Conservation (phyloP, 2,113 vertebrate genomes). For the Polyodon spathula region DNA sequence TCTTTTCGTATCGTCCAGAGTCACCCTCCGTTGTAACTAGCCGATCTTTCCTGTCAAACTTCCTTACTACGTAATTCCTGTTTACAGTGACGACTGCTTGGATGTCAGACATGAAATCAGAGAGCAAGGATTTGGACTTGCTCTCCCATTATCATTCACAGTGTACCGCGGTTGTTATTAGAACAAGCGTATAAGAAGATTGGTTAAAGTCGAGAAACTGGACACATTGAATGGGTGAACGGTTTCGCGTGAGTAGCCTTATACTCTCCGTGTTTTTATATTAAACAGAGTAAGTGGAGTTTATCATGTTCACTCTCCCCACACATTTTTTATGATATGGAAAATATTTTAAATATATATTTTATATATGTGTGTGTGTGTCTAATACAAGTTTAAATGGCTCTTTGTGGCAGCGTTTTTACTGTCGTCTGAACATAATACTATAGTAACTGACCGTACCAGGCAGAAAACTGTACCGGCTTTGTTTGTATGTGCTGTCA, state of each 20-base stretch:
- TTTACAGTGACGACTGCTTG: slow-evolving; percentile 25
- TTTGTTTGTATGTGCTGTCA: too few species aligned
- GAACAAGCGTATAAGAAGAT: slow-evolving; percentile 22
- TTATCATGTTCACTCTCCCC: too few species aligned
- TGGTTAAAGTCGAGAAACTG: neutral
- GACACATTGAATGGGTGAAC: slow-evolving; percentile 12
- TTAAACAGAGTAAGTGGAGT: too few species aligned
- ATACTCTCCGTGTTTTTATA: too few species aligned
- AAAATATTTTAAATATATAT: too few species aligned
- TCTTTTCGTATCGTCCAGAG: neutral
- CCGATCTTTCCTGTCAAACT: neutral
- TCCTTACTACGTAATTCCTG: slow-evolving; percentile 11
- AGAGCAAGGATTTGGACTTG: slow-evolving; percentile 35
- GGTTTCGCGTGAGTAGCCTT: slow-evolving; percentile 34
- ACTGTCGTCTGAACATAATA: too few species aligned
- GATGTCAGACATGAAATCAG: slow-evolving; percentile 18
- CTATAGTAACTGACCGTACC: too few species aligned
- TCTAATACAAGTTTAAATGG: too few species aligned
- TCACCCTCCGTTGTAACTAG: neutral
- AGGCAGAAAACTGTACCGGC: too few species aligned
- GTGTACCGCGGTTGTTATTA: slow-evolving; percentile 6
- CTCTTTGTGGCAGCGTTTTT: too few species aligned
- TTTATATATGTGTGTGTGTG: too few species aligned
- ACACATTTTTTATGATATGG: too few species aligned
- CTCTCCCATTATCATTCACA: slow-evolving; percentile 8